Base-by-base conservation (phyloP, 2,888 invertebrate species). In the Ennomos quercinarius region DNA sequence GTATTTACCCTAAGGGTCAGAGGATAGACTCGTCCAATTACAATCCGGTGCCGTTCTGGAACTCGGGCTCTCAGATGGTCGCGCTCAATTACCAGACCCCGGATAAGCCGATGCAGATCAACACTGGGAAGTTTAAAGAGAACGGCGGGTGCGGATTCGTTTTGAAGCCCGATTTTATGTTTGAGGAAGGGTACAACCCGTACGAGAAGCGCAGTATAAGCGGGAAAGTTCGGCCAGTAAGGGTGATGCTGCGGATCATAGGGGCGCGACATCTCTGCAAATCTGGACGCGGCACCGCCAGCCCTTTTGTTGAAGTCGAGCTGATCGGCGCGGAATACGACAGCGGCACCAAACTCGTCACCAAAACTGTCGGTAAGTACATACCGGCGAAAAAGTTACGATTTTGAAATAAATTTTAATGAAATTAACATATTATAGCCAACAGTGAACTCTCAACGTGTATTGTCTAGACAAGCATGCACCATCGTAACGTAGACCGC, bases 21-120 rank as follows among this genome's bases (percentile, higher is more conserved):
- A 94, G 99, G 49, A 95, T 99, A 54, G 99, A 99, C 79, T 99
- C 99, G 0, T 98, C 99, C 0, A 99, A 99, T 91, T 99, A 98
- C 84, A 97, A 97, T 90, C 99, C 99, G 0, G 94, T 98, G 8
- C 95, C 97, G 1, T 96, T 99, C 89, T 99, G 99, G 99, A 98
- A 98, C 84, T 95, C 95, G 10, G 99, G 99, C 1, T 97, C 97
- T 46, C 99, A 99, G 87, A 98, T 99, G 98, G 97, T 98, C 0
- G 99, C 99, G 0, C 91, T 99, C 4, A 99, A 99, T 88, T 99
- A 98, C 86, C 99, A 99, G 87, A 99, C 99, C 0, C 94, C 95
- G 63, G 99, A 99, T 83, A 97, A 97, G 78, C 94, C 98, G 10
- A 99, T 99, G 99, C 99, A 99, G 86, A 81, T 99, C 9, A 99